A percentile compares a stretch with the other conserved stretches of the same genome.
Conservation (phyloP, 2,797 vertebrate genomes). For the Eidolon dupreanum region DNA sequence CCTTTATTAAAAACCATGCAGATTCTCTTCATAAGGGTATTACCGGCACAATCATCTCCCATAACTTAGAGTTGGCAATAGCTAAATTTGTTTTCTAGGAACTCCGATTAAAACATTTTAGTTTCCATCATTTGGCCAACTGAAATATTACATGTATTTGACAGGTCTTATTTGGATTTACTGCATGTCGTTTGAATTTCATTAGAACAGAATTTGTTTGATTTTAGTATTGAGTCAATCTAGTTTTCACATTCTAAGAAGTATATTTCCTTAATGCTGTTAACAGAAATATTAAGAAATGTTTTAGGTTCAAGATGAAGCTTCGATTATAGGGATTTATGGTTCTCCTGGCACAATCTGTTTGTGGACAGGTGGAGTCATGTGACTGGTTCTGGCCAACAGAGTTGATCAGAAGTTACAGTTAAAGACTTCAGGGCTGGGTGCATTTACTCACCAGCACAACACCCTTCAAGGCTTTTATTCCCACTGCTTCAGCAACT, state of each 20-base stretch:
- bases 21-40: background rate
- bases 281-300: background rate
- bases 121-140: background rate
- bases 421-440: background rate
- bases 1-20: background rate
- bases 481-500: background rate
- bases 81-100: conserved; percentile 24
- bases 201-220: conserved; percentile 5
- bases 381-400: background rate
- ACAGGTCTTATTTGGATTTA: conserved; percentile 29
- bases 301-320: background rate
- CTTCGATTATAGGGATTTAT: background rate
- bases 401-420: background rate
- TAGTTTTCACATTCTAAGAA: conserved; percentile 19
- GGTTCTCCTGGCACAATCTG: background rate
- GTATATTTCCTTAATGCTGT: background rate
- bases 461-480: background rate
- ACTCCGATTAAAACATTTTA: conserved; percentile 23
- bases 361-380: background rate
- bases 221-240: background rate
- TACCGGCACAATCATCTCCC: background rate
- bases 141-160: conserved; percentile 1
- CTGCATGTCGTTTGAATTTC: conserved; percentile 29
- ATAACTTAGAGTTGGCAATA: conserved; percentile 15
- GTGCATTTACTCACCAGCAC: background rate